Percentiles rank a stretch among this genome's conserved stretches.
These are phyloP conservation scores for Chaetogeoica ovagalla DNA, from an alignment of 2,888 invertebrate species.

Conservation along the genomic window DNA sequence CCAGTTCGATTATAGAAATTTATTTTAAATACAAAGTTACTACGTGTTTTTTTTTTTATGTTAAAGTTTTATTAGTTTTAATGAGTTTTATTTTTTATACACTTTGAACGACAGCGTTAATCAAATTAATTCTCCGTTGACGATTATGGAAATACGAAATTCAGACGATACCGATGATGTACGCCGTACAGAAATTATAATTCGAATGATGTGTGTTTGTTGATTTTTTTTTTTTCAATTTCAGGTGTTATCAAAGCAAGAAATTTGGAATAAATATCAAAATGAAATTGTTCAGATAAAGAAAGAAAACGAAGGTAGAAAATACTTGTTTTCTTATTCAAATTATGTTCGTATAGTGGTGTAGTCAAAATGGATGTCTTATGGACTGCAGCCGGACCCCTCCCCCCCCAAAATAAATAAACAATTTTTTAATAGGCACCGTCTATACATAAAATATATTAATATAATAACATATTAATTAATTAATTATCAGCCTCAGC, in stretches of 20 bases:
- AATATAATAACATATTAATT: too few species aligned
- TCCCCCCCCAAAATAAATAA: too few species aligned
- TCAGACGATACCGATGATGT: slow-evolving; percentile 25
- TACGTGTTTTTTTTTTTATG: neutral
- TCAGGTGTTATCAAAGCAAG: slow-evolving; percentile 38
- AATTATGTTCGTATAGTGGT: too few species aligned
- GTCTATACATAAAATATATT: too few species aligned
- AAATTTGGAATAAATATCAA: slow-evolving; percentile 34
- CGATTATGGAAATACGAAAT: slow-evolving; percentile 33
- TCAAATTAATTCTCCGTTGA: neutral
- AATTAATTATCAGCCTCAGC: too few species aligned
- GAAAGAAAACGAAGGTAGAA: slow-evolving; percentile 46
- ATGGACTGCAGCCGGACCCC: too few species aligned
- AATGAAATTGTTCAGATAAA: slow-evolving; percentile 33
- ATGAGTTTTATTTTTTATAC: slow-evolving; percentile 4
- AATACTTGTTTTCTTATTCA: neutral
- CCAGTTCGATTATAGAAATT: too few species aligned
- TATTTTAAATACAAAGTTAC: neutral
- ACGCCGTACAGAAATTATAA: neutral
- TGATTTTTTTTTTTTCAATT: neutral
- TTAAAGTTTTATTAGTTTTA: neutral
- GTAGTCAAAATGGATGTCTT: too few species aligned
- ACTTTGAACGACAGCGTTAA: neutral
- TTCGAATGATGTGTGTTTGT: neutral
- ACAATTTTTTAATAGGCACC: too few species aligned